A percentile compares a stretch with the other conserved stretches of the same genome.
phyloP scores from a whole-genome alignment of 1,140 invertebrate genomes.

The Wiebesia pumilae region DNA sequence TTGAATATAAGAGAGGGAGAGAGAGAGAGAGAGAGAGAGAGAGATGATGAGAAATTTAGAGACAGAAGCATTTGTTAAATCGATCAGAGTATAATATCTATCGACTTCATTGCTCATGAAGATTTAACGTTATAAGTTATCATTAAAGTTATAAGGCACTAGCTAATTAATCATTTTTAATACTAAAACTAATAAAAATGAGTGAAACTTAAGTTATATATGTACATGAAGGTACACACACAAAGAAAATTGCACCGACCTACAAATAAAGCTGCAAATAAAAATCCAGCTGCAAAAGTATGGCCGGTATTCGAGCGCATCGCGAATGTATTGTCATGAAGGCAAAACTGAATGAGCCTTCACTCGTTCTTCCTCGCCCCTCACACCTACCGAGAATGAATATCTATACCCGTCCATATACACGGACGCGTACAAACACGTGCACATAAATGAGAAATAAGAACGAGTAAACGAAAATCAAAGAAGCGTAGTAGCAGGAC shows the following conservation, averaged over 20 bases:
- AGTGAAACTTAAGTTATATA: neutral
- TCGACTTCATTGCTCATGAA: neutral
- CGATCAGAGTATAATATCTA: neutral
- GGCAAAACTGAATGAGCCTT: constrained; percentile 38
- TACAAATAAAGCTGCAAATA: constrained; percentile 22
- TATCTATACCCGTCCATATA: neutral
- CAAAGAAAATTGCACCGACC: constrained; percentile 16
- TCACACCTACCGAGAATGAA: constrained; percentile 18
- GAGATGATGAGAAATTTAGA: neutral
- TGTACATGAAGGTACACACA: neutral
- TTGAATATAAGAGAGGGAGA: neutral
- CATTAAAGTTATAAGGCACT: neutral
- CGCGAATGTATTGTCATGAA: constrained; percentile 27
- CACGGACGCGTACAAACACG: neutral
- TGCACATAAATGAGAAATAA: constrained; percentile 41
- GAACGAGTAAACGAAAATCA: constrained; percentile 44
- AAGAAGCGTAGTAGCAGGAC: constrained; percentile 44
- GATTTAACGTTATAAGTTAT: neutral
- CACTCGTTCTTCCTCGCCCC: neutral
- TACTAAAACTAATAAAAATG: neutral
- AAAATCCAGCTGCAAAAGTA: constrained; percentile 24
- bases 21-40: too few species aligned
- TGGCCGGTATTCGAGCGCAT: neutral
- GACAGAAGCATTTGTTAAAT: neutral
- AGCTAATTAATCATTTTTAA: neutral